Base-by-base conservation (phyloP, 2,797 vertebrate genomes). In the Molossus alvarezi region DNA sequence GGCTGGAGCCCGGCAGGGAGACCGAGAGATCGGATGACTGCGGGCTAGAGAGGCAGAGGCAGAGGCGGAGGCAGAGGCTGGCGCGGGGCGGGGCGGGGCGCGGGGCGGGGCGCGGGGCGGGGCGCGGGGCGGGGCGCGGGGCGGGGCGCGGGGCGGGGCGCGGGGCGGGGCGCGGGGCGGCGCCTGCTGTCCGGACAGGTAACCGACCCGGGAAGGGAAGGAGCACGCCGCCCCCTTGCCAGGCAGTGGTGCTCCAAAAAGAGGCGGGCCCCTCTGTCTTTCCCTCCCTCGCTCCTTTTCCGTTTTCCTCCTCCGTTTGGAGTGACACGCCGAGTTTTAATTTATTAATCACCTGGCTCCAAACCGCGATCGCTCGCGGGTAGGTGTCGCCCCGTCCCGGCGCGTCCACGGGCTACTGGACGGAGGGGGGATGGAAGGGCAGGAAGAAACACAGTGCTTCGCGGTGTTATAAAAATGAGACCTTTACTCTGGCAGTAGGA, bases 401-500 rank as follows among this genome's bases (percentile, higher is more conserved):
- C 67, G 51, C 17, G 71, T 6, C 79, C 21, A 5, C 5, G 29
- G 67, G 51, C 14, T 27, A 4, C 37, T 1, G 67, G n/a, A 21
- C 41, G 1, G 64, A 5, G 57, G 8, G 21, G 13, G 41, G 65
- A 6, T 3, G 65, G 55, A 12, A 1, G 37, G 57, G 64, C 15
- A 15, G 48, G 27, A 88, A 93, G 71, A 77, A 96, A 73, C 13
- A 86, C 87, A 89, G 21, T 41, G 90, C 79, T 79, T 37, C 89
- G 67, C 6, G 71, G 53, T 64, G 51, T 8, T 55, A 10, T 17
- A 37, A 62, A 92, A 88, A 57, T 1, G 90, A 76, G 62, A 62
- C 79, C 55, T 96, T 97, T 96, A 96, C 93, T 97, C 91, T 88
- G 88, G 85, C 80, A 71, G 0, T 58, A 60, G 92, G 87, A 83